Evolutionary conservation across 92 coral and sea anemone species (phyloP).

Genomic region (Parazoanthus swiftii): DNA sequence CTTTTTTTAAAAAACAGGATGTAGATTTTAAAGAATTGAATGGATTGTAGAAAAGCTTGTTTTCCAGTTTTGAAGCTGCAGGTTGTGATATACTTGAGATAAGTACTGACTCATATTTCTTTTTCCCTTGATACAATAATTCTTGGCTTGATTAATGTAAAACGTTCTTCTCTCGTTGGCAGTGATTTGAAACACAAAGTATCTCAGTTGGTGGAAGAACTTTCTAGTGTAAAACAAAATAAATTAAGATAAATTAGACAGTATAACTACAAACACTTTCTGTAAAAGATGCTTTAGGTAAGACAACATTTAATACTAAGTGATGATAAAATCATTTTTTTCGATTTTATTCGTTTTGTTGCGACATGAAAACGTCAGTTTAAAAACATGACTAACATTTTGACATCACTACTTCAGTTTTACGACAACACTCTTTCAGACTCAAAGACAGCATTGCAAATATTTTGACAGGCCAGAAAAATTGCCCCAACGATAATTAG

Average conservation of each 20-base stretch:
- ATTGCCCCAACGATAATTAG: not conserved
- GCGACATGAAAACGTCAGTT: no score
- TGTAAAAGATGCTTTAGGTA: not conserved
- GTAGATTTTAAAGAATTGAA: no score
- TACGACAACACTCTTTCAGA: not conserved
- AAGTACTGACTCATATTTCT: not conserved
- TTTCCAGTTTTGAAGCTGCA: not conserved
- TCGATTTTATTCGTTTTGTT: no score
- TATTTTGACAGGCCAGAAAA: not conserved
- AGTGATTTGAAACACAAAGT: not conserved
- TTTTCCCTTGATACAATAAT: not conserved
- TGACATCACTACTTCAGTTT: not conserved
- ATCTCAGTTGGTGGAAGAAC: not conserved
- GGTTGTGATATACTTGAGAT: not conserved
- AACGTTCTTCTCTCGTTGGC: not conserved
- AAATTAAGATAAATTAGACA: not conserved
- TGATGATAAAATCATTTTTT: no score
- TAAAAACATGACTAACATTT: not conserved
- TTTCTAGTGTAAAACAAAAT: not conserved
- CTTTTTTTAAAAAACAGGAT: no score
- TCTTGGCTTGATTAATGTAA: not conserved
- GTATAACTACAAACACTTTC: not conserved
- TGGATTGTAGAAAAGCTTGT: no score
- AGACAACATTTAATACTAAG: no score
- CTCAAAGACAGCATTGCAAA: not conserved